phyloP scores from a whole-genome alignment of 92 coral and sea anemone genomes.

The Zoanthus sociatus region DNA sequence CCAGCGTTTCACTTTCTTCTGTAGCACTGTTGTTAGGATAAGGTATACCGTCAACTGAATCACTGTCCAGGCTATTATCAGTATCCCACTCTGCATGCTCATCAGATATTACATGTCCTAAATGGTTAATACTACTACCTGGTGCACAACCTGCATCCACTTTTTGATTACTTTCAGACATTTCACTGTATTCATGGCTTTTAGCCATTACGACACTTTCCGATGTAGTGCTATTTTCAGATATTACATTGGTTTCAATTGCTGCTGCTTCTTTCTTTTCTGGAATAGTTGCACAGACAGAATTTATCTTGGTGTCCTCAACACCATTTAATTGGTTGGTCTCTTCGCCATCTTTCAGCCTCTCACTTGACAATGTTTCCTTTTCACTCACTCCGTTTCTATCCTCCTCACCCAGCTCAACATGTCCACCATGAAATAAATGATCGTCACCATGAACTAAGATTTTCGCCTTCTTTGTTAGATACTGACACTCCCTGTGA shows the following conservation, averaged over 20 bases:
- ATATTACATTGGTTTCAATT: background rate
- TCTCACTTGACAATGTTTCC: background rate
- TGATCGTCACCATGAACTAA: background rate
- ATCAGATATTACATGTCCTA: background rate
- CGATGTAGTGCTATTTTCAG: background rate
- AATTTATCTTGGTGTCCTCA: background rate
- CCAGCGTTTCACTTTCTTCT: background rate
- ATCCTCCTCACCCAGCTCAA: background rate
- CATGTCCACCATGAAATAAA: background rate
- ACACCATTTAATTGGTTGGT: background rate
- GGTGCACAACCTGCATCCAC: background rate
- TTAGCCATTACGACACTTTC: background rate
- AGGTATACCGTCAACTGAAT: background rate
- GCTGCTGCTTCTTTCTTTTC: background rate
- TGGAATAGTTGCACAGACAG: background rate
- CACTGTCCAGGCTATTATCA: background rate
- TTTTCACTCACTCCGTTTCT: background rate
- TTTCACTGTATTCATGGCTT: background rate
- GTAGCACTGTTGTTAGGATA: background rate
- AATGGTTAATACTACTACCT: no score
- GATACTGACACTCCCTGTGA: constrained; percentile 68
- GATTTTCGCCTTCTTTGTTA: constrained; percentile 13
- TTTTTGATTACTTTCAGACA: background rate
- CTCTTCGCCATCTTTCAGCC: background rate
- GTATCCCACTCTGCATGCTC: background rate